Percentiles rank a stretch among this genome's conserved stretches.
These are phyloP conservation scores for Castor canadensis DNA, from an alignment of 2,113 vertebrate genomes.

Conservation along the genomic window DNA sequence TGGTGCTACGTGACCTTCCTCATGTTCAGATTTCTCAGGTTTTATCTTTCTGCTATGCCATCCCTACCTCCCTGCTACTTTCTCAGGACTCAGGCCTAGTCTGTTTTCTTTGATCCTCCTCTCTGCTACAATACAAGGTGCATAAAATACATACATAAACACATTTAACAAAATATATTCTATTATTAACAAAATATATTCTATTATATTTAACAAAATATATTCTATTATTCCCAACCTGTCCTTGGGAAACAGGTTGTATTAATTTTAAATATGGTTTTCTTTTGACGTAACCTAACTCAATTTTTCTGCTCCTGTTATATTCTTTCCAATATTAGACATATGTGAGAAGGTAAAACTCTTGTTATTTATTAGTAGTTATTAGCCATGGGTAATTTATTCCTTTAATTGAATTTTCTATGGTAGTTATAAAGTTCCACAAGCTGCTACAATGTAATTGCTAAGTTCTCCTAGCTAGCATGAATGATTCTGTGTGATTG, in stretches of 20 bases:
- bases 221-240: no score
- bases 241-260: not conserved
- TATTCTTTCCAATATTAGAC: conserved; percentile 17
- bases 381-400: conserved; percentile 31
- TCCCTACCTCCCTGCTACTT: no score
- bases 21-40: no score
- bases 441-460: not conserved
- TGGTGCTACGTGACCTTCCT: no score
- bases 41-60: no score
- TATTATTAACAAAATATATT: no score
- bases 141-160: no score
- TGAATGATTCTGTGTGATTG: not conserved
- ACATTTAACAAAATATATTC: no score
- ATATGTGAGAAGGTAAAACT: conserved; percentile 25
- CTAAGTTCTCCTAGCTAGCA: not conserved
- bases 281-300: not conserved
- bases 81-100: no score
- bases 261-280: conserved; percentile 30
- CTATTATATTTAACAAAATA: no score
- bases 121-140: no score
- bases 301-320: conserved; percentile 25
- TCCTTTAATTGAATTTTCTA: conserved; percentile 29
- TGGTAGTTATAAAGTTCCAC: not conserved
- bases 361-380: conserved; percentile 22
- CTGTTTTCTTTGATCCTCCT: no score